Evolutionary conservation across 1,140 invertebrate species (phyloP).

Genomic region (Drosophila bocqueti): DNA sequence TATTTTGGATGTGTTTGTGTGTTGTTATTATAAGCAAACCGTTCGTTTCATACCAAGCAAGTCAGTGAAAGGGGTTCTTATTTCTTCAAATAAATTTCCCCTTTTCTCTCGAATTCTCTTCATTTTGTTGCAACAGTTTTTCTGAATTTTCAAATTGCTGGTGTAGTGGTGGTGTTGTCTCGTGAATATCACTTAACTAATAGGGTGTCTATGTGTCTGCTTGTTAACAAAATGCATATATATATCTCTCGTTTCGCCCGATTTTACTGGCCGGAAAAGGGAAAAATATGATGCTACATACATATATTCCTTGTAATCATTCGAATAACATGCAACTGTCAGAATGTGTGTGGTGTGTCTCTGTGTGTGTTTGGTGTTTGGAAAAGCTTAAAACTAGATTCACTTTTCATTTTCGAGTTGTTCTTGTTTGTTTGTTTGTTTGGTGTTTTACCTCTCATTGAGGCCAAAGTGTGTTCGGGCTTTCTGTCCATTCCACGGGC

Average conservation of each 20-base stretch:
- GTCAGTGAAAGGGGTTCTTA: conserved; percentile 55
- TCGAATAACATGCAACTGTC: conserved; percentile 70
- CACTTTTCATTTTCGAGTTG: conserved; percentile 32
- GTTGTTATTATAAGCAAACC: conserved; percentile 79
- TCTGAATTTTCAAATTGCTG: too few relatives aligned
- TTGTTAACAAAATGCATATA: conserved; percentile 46
- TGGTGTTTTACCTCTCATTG: conserved; percentile 45
- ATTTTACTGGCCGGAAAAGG: conserved; percentile 1
- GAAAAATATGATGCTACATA: conserved; percentile 37
- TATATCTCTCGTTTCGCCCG: conserved; percentile 17
- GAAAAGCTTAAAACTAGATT: conserved; percentile 44
- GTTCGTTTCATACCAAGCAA: conserved; percentile 78
- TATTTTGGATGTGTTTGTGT: conserved; percentile 36
- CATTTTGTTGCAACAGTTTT: conserved; percentile 2
- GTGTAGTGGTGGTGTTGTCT: neutral
- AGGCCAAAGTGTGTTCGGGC: neutral
- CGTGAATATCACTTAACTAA: conserved; percentile 54
- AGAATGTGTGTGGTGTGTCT: conserved; percentile 13
- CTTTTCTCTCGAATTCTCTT: conserved; percentile 23
- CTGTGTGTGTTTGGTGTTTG: conserved; percentile 21
- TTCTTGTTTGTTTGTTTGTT: conserved; percentile 19
- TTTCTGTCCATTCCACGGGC: neutral
- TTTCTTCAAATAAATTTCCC: conserved; percentile 37
- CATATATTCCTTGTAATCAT: conserved; percentile 49
- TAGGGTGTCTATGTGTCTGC: conserved; percentile 26